Percentiles rank a stretch among this genome's conserved stretches.
Conservation (phyloP, 2,113 vertebrate species). For the Stercorarius parasiticus region DNA sequence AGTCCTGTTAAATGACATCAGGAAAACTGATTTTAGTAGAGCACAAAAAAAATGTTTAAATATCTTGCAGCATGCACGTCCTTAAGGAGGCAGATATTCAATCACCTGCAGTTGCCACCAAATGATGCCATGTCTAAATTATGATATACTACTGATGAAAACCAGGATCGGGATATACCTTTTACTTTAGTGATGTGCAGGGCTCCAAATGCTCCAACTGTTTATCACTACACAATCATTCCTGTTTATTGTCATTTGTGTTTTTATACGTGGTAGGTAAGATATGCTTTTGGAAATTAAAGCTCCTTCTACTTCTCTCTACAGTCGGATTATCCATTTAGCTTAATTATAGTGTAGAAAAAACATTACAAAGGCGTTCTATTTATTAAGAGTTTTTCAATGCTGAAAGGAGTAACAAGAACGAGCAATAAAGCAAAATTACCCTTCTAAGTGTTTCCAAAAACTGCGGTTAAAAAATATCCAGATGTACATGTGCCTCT, state of each 20-base stretch:
- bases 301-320: neutral
- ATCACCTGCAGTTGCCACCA: neutral
- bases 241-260: neutral
- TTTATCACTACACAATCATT: neutral
- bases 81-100: neutral
- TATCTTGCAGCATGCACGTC: neutral
- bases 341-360: neutral
- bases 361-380: neutral
- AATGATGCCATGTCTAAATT: neutral
- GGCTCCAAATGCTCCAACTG: neutral
- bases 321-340: neutral
- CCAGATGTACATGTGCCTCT: neutral
- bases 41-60: neutral
- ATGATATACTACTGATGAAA: neutral
- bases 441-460: neutral
- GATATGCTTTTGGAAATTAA: neutral
- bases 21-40: neutral
- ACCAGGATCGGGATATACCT: neutral
- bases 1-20: neutral
- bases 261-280: neutral
- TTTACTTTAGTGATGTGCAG: neutral
- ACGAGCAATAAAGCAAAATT: neutral
- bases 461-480: neutral
- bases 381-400: neutral
- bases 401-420: neutral